Evolutionary conservation across 2,113 vertebrate species (phyloP).

Genomic region (Micronycteris hirsuta): DNA sequence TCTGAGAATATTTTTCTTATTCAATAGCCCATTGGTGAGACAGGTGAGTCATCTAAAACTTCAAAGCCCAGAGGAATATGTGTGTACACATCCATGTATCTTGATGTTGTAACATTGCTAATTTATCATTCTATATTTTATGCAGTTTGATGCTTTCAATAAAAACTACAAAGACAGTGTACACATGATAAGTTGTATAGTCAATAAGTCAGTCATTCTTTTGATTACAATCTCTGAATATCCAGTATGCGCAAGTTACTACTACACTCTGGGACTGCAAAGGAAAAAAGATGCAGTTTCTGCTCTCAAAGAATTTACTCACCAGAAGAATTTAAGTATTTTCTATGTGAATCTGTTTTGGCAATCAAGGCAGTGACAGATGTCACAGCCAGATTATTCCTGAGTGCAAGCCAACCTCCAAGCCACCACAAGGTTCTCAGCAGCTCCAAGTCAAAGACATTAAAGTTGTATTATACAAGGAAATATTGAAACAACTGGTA

Average conservation of each 20-base stretch:
- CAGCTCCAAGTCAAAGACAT: neutral
- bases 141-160: neutral
- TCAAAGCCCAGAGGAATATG: neutral
- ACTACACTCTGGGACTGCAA: neutral
- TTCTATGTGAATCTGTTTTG: neutral
- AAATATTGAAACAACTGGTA: neutral
- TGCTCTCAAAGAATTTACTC: neutral
- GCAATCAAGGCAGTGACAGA: neutral
- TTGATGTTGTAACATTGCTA: neutral
- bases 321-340: constrained; percentile 6
- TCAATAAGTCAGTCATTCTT: neutral
- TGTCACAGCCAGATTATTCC: neutral
- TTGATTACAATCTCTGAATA: neutral
- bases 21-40: neutral
- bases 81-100: neutral
- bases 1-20: neutral
- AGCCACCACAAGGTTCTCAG: neutral
- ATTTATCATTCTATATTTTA: neutral
- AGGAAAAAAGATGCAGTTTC: neutral
- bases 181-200: neutral
- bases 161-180: neutral
- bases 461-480: neutral
- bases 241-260: neutral
- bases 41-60: neutral
- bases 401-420: neutral